Conservation (phyloP, 2,888 invertebrate species). For the Nowickia ferox region DNA sequence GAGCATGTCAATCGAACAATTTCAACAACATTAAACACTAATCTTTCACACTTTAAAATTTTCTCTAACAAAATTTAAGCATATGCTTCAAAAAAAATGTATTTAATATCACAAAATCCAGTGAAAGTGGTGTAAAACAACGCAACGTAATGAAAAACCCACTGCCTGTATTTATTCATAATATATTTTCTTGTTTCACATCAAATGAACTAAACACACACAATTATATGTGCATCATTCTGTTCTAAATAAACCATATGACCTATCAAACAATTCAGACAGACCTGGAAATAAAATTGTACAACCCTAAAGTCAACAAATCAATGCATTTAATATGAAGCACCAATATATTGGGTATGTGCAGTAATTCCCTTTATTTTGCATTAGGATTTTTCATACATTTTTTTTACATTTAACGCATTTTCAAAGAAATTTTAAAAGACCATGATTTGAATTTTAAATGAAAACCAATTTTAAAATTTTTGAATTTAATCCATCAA, state of each 20-base stretch:
- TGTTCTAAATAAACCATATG: constrained; percentile 43
- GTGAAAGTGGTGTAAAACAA: background rate
- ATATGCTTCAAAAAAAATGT: constrained; percentile 25
- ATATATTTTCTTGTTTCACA: constrained; percentile 35
- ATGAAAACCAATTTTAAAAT: too few species aligned
- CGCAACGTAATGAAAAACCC: constrained; percentile 10
- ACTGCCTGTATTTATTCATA: constrained; percentile 24
- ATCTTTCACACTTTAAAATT: constrained; percentile 38
- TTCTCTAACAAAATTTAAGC: background rate
- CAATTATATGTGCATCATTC: constrained; percentile 17
- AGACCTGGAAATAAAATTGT: constrained; percentile 64
- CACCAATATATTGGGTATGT: background rate
- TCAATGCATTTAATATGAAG: constrained; percentile 57
- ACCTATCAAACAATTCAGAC: constrained; percentile 63
- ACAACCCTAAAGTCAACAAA: constrained; percentile 67
- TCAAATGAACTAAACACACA: constrained; percentile 35
- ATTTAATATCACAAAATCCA: constrained; percentile 18
- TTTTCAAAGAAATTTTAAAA: too few species aligned
- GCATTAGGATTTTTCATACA: too few species aligned
- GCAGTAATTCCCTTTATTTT: too few species aligned
- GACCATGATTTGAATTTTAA: too few species aligned
- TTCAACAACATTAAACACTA: constrained; percentile 4
- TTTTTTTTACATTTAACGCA: too few species aligned
- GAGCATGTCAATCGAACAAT: constrained; percentile 2
- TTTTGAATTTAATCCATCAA: too few species aligned